phyloP scores from a whole-genome alignment of 2,113 vertebrate genomes.

The Brachionichthys hirsutus region DNA sequence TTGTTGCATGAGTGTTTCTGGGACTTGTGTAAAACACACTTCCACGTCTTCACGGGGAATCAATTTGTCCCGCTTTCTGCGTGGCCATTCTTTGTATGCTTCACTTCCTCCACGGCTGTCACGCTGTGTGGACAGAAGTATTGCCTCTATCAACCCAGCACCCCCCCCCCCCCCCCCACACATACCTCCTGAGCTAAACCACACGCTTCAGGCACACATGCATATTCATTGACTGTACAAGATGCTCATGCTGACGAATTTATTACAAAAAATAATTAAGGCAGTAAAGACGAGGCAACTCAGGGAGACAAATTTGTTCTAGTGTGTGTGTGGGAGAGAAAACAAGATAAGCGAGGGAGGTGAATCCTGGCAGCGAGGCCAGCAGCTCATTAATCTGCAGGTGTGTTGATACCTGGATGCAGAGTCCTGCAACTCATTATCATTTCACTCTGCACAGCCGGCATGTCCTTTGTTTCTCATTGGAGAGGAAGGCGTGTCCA shows the following conservation, averaged over 20 bases:
- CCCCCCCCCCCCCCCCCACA: slow-evolving; percentile 8
- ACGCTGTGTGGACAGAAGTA: slow-evolving; percentile 31
- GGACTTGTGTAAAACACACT: slow-evolving; percentile 32
- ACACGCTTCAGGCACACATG: slow-evolving; percentile 30
- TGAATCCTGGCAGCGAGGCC: slow-evolving; percentile 37
- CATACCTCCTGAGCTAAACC: slow-evolving; percentile 9
- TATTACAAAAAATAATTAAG: slow-evolving; percentile 30
- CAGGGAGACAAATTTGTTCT: slow-evolving; percentile 34
- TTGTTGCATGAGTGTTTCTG: slow-evolving; percentile 28
- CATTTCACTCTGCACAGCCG: slow-evolving; percentile 44
- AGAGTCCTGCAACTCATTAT: slow-evolving; percentile 40
- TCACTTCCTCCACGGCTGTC: slow-evolving; percentile 48
- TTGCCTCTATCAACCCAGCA: slow-evolving; percentile 13
- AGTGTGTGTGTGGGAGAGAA: slow-evolving; percentile 21
- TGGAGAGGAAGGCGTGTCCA: slow-evolving; percentile 43
- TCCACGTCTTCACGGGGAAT: slow-evolving; percentile 63
- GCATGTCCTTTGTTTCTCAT: slow-evolving; percentile 63
- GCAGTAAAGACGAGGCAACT: slow-evolving; percentile 30
- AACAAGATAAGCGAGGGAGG: neutral
- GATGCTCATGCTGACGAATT: slow-evolving; percentile 36
- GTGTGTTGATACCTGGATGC: slow-evolving; percentile 40
- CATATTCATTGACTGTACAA: slow-evolving; percentile 38
- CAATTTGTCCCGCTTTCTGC: slow-evolving; percentile 60
- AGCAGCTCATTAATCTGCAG: slow-evolving; percentile 66
- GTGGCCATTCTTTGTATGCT: slow-evolving; percentile 58